Evolutionary conservation across 2,888 invertebrate genomes (phyloP), one percentile per base, ranked within the genome.

Genomic region (Eristalinus aeneus): DNA sequence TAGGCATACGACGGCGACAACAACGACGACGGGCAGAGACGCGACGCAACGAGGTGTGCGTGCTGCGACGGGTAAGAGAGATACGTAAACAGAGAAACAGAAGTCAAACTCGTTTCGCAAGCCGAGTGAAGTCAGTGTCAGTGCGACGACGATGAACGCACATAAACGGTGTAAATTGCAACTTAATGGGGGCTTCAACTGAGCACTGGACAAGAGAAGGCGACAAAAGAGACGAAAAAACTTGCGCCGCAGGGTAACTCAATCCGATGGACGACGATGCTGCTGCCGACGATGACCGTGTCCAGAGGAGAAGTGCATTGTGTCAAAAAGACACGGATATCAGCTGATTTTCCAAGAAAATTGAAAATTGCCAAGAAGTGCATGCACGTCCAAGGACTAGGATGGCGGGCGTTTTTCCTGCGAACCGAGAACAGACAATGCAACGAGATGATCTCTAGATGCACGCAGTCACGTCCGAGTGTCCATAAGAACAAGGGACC

Each of bases 141-240:
- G 58, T 64, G 81, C 53, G n/a, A 54, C 58, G 74, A 79, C 73
- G 80, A 80, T 78, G 77, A 85, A 85, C 81, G 85, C 85, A 85
- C 68, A 86, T 78, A 82, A 86, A 86, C 82, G 65, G 77, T 82
- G 86, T 82, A 86, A 86, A 86, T 86, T 86, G 86, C 82, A 82
- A 23, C 67, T 77, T 78, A 86, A 86, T 86, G 61, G 65, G 61
- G 64, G 12, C 74, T 82, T 77, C 82, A 67, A 72, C 68, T 67
- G 60, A 71, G 20, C 65, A 65, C 16, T 36, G 34, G 23, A 67
- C 36, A 74, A 56, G 0, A 65, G 27, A 56, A 11, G 5, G 16
- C 61, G 6, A 23, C 31, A 56, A 4, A 9, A 67, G 16, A 23
- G 31, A 46, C 16, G 8, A 46, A 46, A 46, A n/a, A 46, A 46